Evolutionary conservation across 2,113 vertebrate genomes (phyloP).

Genomic region (Neotoma lepida): DNA sequence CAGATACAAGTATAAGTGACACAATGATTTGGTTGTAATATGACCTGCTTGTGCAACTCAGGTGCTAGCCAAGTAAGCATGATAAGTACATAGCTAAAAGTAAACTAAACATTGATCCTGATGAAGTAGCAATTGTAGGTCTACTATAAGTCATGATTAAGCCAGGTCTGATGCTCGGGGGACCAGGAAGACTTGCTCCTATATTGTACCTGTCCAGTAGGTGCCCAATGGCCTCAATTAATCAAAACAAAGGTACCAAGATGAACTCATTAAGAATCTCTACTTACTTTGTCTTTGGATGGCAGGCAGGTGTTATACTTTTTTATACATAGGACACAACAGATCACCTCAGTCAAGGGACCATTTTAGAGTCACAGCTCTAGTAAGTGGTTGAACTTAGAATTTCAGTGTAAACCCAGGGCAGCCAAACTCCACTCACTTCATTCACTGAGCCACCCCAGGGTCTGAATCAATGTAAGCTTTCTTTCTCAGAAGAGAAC

Average conservation of each 20-base stretch:
- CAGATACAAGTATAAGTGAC: neutral
- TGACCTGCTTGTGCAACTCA: neutral
- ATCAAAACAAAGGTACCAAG: neutral
- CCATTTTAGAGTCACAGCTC: neutral
- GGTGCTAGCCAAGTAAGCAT: neutral
- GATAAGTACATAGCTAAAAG: neutral
- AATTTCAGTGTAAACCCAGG: neutral
- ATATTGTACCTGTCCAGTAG: neutral
- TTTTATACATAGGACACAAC: neutral
- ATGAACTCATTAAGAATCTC: neutral
- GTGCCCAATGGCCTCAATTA: neutral
- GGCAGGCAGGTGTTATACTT: neutral
- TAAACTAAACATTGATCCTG: slow-evolving; percentile 12
- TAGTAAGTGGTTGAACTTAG: neutral
- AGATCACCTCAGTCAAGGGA: neutral
- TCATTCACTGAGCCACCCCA: neutral
- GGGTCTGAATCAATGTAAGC: neutral
- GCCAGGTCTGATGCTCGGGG: neutral
- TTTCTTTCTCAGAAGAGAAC: neutral
- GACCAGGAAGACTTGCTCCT: neutral
- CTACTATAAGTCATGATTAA: neutral
- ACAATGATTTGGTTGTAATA: neutral
- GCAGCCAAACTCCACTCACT: neutral
- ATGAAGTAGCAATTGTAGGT: neutral
- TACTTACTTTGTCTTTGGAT: neutral